phyloP scores from a whole-genome alignment of 2,888 invertebrate species.

The Sminthurinus aureus region DNA sequence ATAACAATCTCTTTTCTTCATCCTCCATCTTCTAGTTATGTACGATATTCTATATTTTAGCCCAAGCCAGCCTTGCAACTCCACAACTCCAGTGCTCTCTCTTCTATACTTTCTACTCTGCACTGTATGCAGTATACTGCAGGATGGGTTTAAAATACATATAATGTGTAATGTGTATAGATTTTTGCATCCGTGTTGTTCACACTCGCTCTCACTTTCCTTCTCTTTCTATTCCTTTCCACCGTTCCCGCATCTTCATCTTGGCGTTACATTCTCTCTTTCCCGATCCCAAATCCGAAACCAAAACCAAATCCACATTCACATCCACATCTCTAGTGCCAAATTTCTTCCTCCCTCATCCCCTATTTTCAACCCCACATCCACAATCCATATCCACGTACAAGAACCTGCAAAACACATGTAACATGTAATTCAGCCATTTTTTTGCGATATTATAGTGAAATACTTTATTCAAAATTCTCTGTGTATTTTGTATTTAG shows the following conservation, averaged over 20 bases:
- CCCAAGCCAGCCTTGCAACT: too few species aligned
- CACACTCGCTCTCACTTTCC: slow-evolving; percentile 14
- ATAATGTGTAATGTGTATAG: background rate
- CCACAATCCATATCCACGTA: background rate
- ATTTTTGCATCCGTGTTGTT: background rate
- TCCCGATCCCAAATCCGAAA: background rate
- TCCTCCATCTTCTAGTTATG: background rate
- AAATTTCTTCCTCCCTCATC: background rate
- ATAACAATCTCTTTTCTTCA: background rate
- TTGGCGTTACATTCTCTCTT: too few species aligned
- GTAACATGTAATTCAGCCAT: too few species aligned
- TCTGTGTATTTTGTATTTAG: too few species aligned
- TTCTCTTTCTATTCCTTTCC: background rate
- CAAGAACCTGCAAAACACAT: too few species aligned
- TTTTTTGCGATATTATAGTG: too few species aligned
- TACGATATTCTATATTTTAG: background rate
- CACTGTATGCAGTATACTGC: too few species aligned
- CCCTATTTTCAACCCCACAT: background rate
- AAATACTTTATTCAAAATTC: too few species aligned
- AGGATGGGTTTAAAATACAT: background rate
- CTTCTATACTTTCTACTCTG: too few species aligned
- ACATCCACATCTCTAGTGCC: background rate
- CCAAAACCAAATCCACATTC: background rate
- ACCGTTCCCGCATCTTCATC: too few species aligned
- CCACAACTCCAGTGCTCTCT: too few species aligned